Conservation (phyloP, 2,888 invertebrate genomes). For the Trachelus troglodyta region DNA sequence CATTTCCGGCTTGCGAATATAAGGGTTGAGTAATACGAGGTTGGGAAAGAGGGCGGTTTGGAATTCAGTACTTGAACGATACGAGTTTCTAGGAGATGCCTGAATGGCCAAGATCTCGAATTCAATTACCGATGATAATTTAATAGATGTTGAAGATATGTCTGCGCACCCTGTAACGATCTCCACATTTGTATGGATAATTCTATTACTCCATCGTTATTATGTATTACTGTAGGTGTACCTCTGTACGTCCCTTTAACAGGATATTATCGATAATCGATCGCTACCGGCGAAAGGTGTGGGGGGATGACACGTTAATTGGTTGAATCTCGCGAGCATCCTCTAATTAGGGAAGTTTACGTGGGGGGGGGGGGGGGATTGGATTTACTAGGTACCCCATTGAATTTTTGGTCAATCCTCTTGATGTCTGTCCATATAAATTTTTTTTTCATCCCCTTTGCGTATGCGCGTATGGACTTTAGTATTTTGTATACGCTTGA, state of each 20-base stretch:
- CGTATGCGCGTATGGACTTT: no score
- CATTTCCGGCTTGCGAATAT: no score
- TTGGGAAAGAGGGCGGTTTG: not conserved
- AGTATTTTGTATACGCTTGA: no score
- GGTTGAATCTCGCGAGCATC: not conserved
- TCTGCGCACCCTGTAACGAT: not conserved
- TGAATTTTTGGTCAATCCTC: no score
- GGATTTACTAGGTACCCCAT: no score
- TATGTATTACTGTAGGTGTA: not conserved
- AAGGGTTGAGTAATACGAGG: not conserved
- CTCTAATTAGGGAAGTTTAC: no score
- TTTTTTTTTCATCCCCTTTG: no score
- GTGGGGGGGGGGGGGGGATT: no score
- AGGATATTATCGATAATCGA: slow-evolving; percentile 6
- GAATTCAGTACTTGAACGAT: no score
- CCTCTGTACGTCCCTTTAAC: not conserved
- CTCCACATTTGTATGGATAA: not conserved
- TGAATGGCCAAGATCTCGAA: slow-evolving; percentile 20
- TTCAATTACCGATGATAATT: slow-evolving; percentile 25
- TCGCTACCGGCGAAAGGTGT: not conserved
- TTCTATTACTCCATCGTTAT: not conserved
- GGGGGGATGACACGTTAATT: not conserved
- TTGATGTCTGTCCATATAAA: no score
- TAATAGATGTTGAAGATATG: slow-evolving; percentile 15
- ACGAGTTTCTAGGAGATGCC: no score